Evolutionary conservation across 2,113 vertebrate genomes (phyloP).

Genomic region (Noctilio leporinus): DNA sequence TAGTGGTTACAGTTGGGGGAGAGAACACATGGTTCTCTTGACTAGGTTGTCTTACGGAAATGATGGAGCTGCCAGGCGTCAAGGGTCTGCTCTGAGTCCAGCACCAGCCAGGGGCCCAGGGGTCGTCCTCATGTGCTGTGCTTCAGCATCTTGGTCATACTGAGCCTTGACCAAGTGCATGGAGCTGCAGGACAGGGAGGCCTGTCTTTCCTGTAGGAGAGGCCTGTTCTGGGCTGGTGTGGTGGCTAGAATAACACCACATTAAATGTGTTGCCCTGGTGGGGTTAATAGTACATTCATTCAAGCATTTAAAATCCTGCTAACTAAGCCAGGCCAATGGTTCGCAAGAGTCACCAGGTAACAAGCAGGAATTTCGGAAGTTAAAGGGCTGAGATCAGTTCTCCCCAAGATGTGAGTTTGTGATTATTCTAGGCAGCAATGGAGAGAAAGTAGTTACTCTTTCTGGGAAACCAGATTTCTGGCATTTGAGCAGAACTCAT

Average conservation of each 20-base stretch:
- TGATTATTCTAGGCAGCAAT: neutral
- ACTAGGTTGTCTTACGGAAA: neutral
- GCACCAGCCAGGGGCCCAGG: neutral
- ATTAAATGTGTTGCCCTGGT: neutral
- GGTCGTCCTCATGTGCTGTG: accelerated
- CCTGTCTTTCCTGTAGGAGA: neutral
- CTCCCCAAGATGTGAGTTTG: neutral
- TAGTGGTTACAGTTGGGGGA: neutral
- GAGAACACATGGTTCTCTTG: neutral
- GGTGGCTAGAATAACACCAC: neutral
- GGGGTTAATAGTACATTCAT: neutral
- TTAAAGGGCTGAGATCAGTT: neutral
- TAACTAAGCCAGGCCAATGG: neutral
- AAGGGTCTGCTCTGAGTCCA: neutral
- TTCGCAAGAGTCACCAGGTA: neutral
- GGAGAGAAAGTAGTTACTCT: too few species aligned
- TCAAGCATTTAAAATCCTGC: neutral
- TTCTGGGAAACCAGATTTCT: neutral
- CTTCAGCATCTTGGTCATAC: neutral
- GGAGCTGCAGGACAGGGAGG: neutral
- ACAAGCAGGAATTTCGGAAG: neutral
- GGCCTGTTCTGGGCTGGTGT: neutral
- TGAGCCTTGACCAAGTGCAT: neutral
- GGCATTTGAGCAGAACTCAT: neutral
- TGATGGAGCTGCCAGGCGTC: neutral